Base-by-base conservation (phyloP, 1,140 invertebrate species). In the Archegozetes longisetosus region DNA sequence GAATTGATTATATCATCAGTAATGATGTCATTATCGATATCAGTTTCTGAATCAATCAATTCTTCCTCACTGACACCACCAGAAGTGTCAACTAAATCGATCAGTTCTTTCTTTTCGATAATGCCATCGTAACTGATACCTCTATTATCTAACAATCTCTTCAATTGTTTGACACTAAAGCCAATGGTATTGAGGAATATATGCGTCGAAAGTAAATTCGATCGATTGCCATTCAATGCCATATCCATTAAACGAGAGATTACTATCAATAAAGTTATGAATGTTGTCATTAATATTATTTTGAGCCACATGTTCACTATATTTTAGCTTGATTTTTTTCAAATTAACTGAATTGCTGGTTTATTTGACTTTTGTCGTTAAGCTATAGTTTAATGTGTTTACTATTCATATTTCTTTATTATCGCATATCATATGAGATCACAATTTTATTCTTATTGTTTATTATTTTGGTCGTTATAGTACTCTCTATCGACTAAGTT, bases 21-120 rank as follows among this genome's bases (percentile, higher is more conserved):
- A 40, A 17, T 40, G 6, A 17, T 40, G 12, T 51, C 58, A 12
- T 70, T 29, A 57, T 74, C 71, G 49, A 68, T 71, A 47, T 69
- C 68, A 22, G 64, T 68, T 2, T 48, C 58, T 14, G 64, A 50
- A 23, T 60, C 55, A 3, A 47, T 58, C 14, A 69, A 50, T 62
- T 73, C 70, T 55, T 68, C 71, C 28, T 69, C 67, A 29, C 60
- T 68, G 12, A 71, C 66, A 61, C 61, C 66, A 78, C 77, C 77
- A 66, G 75, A 72, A 28, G 70, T 64, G 58, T 72, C 66, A 0
- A 78, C 74, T 9, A 78, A 64, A 25, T 72, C 66, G 13, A 69
- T 70, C 9, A 78, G 68, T 58, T 78, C 76, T 64, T 71, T 64
- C 64, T 77, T 78, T 61, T 78, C 77, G 6, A 78, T 66, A 50